Conservation (phyloP, 2,888 invertebrate genomes). For the Dryococelus australis region DNA sequence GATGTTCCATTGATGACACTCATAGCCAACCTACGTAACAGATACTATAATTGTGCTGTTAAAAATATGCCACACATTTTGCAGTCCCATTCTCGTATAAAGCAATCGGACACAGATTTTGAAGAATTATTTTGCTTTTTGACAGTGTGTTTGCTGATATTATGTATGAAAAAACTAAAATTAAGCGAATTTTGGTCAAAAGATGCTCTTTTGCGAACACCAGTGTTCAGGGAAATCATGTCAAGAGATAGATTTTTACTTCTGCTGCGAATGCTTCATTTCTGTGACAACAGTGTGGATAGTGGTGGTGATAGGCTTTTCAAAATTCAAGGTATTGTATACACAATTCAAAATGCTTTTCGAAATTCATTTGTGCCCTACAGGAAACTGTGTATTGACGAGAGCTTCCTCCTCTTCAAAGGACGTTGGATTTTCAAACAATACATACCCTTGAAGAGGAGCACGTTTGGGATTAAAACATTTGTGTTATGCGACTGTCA, state of each 20-base stretch:
- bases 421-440: too few relatives aligned
- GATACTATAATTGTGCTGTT: not conserved
- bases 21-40: not conserved
- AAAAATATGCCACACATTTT: too few relatives aligned
- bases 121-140: not conserved
- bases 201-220: not conserved
- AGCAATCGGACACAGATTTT: not conserved
- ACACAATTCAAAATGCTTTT: not conserved
- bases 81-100: not conserved
- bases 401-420: too few relatives aligned
- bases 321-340: not conserved
- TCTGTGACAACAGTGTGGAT: too few relatives aligned
- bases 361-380: constrained; percentile 5
- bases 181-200: not conserved
- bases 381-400: too few relatives aligned
- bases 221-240: not conserved
- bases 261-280: too few relatives aligned
- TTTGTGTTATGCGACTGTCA: too few relatives aligned
- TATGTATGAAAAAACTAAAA: not conserved
- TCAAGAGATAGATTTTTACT: too few relatives aligned
- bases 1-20: not conserved
- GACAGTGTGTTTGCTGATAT: not conserved
- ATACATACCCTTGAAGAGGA: too few relatives aligned
- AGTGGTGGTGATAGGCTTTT: not conserved
- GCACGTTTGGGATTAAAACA: too few relatives aligned